Percentiles rank a stretch among this genome's conserved stretches.
Conservation (phyloP, 92 coral and sea anemone genomes). For the Pocillopora grandis region DNA sequence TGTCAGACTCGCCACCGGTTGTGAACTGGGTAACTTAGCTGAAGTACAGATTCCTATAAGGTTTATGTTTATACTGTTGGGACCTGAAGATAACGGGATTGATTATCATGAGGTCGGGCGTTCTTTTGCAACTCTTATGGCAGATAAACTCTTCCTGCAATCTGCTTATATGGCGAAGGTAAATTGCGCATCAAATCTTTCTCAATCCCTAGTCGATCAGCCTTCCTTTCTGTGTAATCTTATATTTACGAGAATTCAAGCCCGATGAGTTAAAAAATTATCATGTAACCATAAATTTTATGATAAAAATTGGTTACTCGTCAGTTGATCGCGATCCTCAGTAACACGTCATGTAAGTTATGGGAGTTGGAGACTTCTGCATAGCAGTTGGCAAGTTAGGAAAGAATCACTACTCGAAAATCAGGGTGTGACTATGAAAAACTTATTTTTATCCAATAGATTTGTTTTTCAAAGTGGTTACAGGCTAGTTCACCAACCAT, state of each 20-base stretch:
- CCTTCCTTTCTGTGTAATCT: neutral
- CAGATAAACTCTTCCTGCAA: constrained; percentile 82
- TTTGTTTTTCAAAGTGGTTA: too few species aligned
- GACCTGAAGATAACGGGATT: constrained; percentile 65
- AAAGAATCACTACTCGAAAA: too few species aligned
- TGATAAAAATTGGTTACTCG: too few species aligned
- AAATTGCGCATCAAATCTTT: neutral
- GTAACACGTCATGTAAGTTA: too few species aligned
- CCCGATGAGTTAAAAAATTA: neutral
- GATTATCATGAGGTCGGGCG: constrained; percentile 94
- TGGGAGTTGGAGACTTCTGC: too few species aligned
- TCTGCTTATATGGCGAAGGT: constrained; percentile 84
- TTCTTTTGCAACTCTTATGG: constrained; percentile 88
- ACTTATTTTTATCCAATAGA: too few species aligned
- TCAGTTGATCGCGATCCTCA: too few species aligned
- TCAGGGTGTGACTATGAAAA: too few species aligned
- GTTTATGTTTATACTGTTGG: constrained; percentile 82
- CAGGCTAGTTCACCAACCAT: too few species aligned
- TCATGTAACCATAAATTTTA: too few species aligned
- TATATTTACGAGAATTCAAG: neutral
- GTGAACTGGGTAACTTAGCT: constrained; percentile 85
- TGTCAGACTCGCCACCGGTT: constrained; percentile 84
- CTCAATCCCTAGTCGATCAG: neutral
- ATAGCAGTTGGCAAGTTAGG: too few species aligned
- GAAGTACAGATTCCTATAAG: constrained; percentile 92